Conservation (phyloP, 1,140 invertebrate genomes). For the Drosophila pachea region DNA sequence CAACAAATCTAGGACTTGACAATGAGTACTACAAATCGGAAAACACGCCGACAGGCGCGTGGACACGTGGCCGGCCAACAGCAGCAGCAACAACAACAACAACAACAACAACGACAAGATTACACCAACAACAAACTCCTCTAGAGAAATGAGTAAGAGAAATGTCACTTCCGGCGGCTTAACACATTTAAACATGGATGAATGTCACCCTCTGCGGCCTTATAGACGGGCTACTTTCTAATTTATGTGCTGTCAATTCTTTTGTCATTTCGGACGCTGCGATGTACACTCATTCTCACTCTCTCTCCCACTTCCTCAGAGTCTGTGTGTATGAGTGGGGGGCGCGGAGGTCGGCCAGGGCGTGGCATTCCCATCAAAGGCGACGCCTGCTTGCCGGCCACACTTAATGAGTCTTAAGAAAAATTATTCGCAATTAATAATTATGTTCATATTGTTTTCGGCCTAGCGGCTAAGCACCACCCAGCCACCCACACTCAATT, state of each 20-base stretch:
- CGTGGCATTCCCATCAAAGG: slow-evolving; percentile 14
- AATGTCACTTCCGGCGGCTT: slow-evolving; percentile 69
- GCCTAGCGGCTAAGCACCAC: slow-evolving; percentile 37
- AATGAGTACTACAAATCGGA: slow-evolving; percentile 54
- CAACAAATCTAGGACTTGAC: slow-evolving; percentile 37
- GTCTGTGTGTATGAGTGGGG: not conserved
- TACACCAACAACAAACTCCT: not conserved
- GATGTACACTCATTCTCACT: not conserved
- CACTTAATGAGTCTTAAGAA: slow-evolving; percentile 75
- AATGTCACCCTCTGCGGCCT: slow-evolving; percentile 19
- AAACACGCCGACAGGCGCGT: slow-evolving; percentile 57
- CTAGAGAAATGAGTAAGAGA: slow-evolving; percentile 45
- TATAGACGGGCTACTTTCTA: slow-evolving; percentile 52
- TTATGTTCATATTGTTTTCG: slow-evolving; percentile 71
- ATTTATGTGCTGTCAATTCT: slow-evolving; percentile 71
- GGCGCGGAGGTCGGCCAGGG: not conserved
- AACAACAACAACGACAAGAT: slow-evolving; percentile 12
- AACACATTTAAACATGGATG: slow-evolving; percentile 58
- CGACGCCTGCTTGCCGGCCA: slow-evolving; percentile 58
- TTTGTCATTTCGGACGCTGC: slow-evolving; percentile 54
- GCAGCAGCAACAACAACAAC: slow-evolving; percentile 18
- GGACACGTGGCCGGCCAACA: slow-evolving; percentile 58
- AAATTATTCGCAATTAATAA: slow-evolving; percentile 77
- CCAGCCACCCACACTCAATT: slow-evolving; percentile 31
- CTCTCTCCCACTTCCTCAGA: no score